Base-by-base conservation (phyloP, 2,797 vertebrate genomes). In the Enteromius fasciolatus region DNA sequence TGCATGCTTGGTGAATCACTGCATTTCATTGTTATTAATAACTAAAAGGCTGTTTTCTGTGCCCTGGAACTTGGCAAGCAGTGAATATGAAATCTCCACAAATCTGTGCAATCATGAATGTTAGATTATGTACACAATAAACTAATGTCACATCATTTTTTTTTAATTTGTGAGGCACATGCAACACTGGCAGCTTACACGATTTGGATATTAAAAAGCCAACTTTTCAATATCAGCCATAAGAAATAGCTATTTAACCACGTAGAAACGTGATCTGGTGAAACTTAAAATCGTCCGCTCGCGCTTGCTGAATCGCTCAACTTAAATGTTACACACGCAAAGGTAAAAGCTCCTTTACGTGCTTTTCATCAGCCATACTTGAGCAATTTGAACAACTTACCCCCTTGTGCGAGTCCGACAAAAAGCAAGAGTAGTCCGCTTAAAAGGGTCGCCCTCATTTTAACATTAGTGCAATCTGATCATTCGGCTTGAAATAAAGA, bases 401-500 rank as follows among this genome's bases (percentile, higher is more conserved):
- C 90, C 84, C 90, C 90, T 28, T 84, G 63, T 31, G 86, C 84
- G 68, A 82, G 63, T 67, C 81, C 84, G 50, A 81, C 61, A 12
- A 89, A 66, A n/a, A 86, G 46, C 80, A 74, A 54, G 67, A 88
- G 67, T 63, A 89, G 78, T 80, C 79, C 85, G 80, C 7, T 75
- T 25, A 83, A 64, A 83, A 86, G 73, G 9, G 81, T 41, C 77
- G 18, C 46, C 78, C 44, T 83, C 78, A 84, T 84, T 68, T 77
- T 85, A 63, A 78, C 11, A 18, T 12, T 4, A 68, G 15, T n/a
- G 25, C 52, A 18, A 3, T 28, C 25, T 25, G 14, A 50, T 84
- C 61, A 69, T 54, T 36, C 28, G 17, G 1, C 25, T 17, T 52
- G 33, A 66, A 59, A 67, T 17, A 2, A 10, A 48, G 12, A 7